phyloP scores from a whole-genome alignment of 2,797 vertebrate genomes.

The Oreonectes daqikongensis region DNA sequence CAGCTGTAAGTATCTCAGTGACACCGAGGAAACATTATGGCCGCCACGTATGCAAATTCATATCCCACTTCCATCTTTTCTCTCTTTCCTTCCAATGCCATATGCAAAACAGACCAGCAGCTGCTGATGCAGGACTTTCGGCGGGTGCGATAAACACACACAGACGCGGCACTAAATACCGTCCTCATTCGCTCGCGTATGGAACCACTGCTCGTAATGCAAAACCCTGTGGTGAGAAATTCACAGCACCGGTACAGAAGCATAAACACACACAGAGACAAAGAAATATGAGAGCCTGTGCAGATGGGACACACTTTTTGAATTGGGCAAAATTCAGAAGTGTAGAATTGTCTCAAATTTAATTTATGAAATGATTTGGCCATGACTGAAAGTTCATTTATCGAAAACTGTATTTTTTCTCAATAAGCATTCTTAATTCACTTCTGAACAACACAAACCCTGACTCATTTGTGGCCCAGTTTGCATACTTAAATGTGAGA shows the following conservation, averaged over 20 bases:
- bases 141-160: conserved; percentile 64
- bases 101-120: conserved; percentile 74
- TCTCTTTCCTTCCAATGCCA: conserved; percentile 50
- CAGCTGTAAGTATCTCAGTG: conserved; percentile 23
- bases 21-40: conserved; percentile 41
- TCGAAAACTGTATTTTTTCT: no score
- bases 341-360: not conserved
- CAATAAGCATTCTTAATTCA: not conserved
- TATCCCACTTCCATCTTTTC: conserved; percentile 61
- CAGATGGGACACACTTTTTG: not conserved
- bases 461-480: not conserved
- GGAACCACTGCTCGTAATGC: conserved; percentile 51
- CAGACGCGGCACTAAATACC: conserved; percentile 21
- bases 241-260: conserved; percentile 44
- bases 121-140: conserved; percentile 72
- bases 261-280: not conserved
- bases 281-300: conserved; percentile 9
- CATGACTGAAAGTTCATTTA: no score
- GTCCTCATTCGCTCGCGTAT: not conserved
- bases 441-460: not conserved
- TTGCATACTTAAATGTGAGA: conserved; percentile 13
- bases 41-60: conserved; percentile 74
- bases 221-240: conserved; percentile 53
- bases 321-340: not conserved
- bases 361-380: no score